Evolutionary conservation across 2,888 invertebrate genomes (phyloP).

Genomic region (Belgica antarctica): DNA sequence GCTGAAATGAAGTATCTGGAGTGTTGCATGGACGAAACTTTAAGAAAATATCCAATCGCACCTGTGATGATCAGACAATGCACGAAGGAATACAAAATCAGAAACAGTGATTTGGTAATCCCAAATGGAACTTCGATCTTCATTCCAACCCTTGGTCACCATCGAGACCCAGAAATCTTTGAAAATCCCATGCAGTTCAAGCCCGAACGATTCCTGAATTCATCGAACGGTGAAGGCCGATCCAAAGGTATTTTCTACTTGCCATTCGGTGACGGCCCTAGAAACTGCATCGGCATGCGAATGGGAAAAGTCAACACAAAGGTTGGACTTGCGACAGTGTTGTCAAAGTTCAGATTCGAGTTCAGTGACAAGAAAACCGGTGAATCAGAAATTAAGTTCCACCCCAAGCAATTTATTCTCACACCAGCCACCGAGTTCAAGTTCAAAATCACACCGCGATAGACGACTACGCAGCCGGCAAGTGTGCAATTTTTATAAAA

Average conservation of each 20-base stretch:
- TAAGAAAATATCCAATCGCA: constrained; percentile 55
- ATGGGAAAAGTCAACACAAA: constrained; percentile 35
- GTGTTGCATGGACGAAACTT: constrained; percentile 49
- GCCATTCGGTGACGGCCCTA: constrained; percentile 54
- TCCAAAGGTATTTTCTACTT: constrained; percentile 47
- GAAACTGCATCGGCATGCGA: constrained; percentile 44
- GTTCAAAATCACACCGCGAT: not conserved
- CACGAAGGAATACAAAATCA: constrained; percentile 51
- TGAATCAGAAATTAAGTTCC: constrained; percentile 5
- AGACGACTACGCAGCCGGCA: no score
- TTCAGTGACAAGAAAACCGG: not conserved
- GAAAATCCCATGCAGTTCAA: constrained; percentile 54
- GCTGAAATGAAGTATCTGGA: constrained; percentile 56
- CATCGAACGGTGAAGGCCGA: constrained; percentile 47
- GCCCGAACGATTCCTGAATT: constrained; percentile 54
- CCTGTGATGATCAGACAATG: constrained; percentile 54
- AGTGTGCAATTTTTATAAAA: not conserved
- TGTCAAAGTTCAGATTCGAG: constrained; percentile 25
- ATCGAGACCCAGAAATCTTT: constrained; percentile 54
- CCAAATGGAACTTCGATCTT: constrained; percentile 52
- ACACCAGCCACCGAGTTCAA: not conserved
- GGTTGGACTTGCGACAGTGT: constrained; percentile 14
- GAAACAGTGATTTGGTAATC: constrained; percentile 50
- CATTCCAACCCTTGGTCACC: constrained; percentile 54
- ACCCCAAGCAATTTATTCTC: constrained; percentile 4